Evolutionary conservation across 2,113 vertebrate genomes (phyloP), one percentile per base, ranked within the genome.

Genomic region (Peromyscus leucopus): DNA sequence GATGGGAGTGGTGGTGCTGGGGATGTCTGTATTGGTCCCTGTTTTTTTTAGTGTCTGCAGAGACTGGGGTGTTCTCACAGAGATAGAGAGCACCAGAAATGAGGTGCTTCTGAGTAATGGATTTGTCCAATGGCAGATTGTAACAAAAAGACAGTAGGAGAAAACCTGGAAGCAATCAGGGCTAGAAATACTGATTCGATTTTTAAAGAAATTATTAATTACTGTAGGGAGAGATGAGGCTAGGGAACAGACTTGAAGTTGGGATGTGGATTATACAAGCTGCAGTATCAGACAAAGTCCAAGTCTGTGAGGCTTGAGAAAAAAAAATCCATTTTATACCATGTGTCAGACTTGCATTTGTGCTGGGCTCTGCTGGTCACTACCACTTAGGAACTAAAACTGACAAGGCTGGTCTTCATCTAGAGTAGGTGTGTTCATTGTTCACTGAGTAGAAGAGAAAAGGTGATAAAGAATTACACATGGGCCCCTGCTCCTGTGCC

Each of bases 171-270:
- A 65, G 59, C 63, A 76, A 16, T 42, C 4, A 4, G 31, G n/a
- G 63, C 9, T n/a, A 91, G 2, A 82, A 59, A 74, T 11, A 92
- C 0, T 42, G 16, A 19, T 42, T n/a, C 57, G 3, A 21, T 75
- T 79, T 19, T 7, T 22, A 48, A 76, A 93, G 82, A 79, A 86
- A n/a, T 79, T 63, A 39, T 67, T 33, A 85, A 79, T 42, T 65
- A 24, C 51, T 28, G 4, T 39, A 22, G 39, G n/a, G 33, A 33
- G n/a, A 67, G 78, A 46, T 67, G n/a, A 82, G 33, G 17, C 3
- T 76, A 79, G n/a, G 12, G 46, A 46, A 22, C 26, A 78, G 59
- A n/a, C 33, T 72, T 74, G 75, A 95, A 91, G n/a, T 85, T n/a
- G 59, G 67, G 26, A 26, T 22, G 48, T 5, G 76, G 80, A 5